phyloP scores from a whole-genome alignment of 1,140 invertebrate species.

The Andricus grossulariae region DNA sequence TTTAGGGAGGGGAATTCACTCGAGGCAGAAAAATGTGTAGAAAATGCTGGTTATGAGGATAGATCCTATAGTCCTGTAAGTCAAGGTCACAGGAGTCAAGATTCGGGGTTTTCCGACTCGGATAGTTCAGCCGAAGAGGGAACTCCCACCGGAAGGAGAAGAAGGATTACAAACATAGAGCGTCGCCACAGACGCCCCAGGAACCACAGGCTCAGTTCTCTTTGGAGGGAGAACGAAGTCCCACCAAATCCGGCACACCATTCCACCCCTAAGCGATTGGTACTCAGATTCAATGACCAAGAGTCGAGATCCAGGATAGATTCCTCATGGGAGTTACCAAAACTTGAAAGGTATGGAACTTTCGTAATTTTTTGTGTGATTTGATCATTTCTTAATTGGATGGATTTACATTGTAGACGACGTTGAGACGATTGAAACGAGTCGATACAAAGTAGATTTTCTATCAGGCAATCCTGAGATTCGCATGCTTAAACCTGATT shows the following conservation, averaged over 20 bases:
- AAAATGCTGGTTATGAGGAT: constrained; percentile 36
- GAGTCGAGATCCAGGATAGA: constrained; percentile 36
- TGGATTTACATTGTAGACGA: not conserved
- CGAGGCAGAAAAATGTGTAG: constrained; percentile 34
- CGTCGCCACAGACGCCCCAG: constrained; percentile 42
- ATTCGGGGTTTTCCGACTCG: constrained; percentile 77
- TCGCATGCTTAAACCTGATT: not conserved
- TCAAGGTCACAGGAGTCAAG: constrained; percentile 72
- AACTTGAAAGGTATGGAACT: constrained; percentile 43
- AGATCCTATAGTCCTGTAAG: constrained; percentile 60
- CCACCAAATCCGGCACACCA: constrained; percentile 58
- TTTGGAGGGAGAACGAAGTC: constrained; percentile 48
- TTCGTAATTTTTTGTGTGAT: not conserved
- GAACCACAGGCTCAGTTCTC: constrained; percentile 41
- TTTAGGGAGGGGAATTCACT: constrained; percentile 38
- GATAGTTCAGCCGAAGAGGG: constrained; percentile 61
- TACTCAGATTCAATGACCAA: constrained; percentile 18
- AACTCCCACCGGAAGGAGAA: constrained; percentile 32
- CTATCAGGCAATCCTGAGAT: not conserved
- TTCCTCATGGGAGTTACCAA: constrained; percentile 39
- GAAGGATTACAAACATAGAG: constrained; percentile 47
- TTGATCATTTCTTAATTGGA: constrained; percentile 19
- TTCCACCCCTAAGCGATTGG: constrained; percentile 63
- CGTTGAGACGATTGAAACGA: not conserved
- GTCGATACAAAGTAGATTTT: not conserved